These are phyloP conservation scores for Rousettus leschenaultii DNA, from an alignment of 2,113 vertebrate genomes.

Conservation along the genomic window DNA sequence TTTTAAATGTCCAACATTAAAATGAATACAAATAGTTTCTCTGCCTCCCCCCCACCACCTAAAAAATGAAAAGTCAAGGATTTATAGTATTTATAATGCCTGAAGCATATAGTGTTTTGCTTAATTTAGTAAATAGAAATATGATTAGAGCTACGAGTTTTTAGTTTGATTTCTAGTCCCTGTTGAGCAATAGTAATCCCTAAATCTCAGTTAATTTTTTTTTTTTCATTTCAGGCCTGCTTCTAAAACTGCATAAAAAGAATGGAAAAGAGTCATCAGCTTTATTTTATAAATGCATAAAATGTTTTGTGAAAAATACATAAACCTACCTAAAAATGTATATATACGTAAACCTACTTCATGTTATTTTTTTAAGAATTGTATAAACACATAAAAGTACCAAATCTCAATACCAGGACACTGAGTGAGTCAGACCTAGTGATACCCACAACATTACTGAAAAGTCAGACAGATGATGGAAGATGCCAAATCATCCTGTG, in stretches of 20 bases:
- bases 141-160: constrained; percentile 17
- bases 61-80: background rate
- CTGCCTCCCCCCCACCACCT: background rate
- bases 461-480: background rate
- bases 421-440: background rate
- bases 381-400: background rate
- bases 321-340: background rate
- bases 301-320: background rate
- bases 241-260: constrained; percentile 58
- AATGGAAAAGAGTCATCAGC: constrained; percentile 28
- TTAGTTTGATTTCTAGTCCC: constrained; percentile 46
- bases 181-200: constrained; percentile 21
- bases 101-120: background rate
- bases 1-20: constrained; percentile 1
- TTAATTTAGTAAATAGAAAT: constrained; percentile 56
- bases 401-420: background rate
- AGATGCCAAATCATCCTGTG: background rate
- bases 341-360: too few relatives aligned
- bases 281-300: background rate
- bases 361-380: background rate
- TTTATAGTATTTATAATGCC: background rate
- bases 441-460: background rate
- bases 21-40: background rate
- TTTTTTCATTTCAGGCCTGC: constrained; percentile 43
- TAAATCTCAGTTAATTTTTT: constrained; percentile 56